Base-by-base conservation (phyloP, 1,140 invertebrate species). In the Meloidogyne hapla region DNA sequence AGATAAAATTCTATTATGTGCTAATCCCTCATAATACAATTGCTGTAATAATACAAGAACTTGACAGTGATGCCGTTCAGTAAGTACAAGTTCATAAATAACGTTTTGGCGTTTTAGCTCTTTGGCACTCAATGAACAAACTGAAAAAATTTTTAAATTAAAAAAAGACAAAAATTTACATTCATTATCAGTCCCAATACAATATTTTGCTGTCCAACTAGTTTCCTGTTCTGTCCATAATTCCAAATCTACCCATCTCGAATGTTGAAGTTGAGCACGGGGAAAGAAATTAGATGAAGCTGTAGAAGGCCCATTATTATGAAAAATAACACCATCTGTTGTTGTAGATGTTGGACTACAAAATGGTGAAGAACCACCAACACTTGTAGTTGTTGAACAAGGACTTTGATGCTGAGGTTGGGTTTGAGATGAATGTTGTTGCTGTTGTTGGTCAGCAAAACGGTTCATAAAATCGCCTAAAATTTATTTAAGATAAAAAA, bases 31-130 rank as follows among this genome's bases (percentile, higher is more conserved):
- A 77, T 84, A 81, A 64, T 80, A 84, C 9, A 77, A 74, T 72
- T 83, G 82, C 45, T 84, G 82, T 9, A 83, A 73, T 48, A 82
- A 77, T 18, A 83, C 69, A 5, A 83, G 25, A 25, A 76, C 71
- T 69, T 83, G 81, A 61, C 83, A 83, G 64, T 83, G 82, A 65
- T 81, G 67, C 63, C 81, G 83, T 63, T 83, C 82, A 12, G 82
- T 83, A 5, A 42, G n/a, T 69, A 80, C 77, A 10, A 83, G 61
- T 65, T 83, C 81, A 64, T 82, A 80, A 48, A 83, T 81, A 15
- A 83, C 74, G 40, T 83, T 79, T 64, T 83, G 81, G 15, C 77
- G 67, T 33, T 83, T 83, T 26, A 67, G 40, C 25, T 81, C 77
- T 21, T 42, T 56, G 23, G 74, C 38, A 12, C 74, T 72, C 9